phyloP scores from a whole-genome alignment of 2,888 invertebrate genomes.

The Tigriopus californicus region DNA sequence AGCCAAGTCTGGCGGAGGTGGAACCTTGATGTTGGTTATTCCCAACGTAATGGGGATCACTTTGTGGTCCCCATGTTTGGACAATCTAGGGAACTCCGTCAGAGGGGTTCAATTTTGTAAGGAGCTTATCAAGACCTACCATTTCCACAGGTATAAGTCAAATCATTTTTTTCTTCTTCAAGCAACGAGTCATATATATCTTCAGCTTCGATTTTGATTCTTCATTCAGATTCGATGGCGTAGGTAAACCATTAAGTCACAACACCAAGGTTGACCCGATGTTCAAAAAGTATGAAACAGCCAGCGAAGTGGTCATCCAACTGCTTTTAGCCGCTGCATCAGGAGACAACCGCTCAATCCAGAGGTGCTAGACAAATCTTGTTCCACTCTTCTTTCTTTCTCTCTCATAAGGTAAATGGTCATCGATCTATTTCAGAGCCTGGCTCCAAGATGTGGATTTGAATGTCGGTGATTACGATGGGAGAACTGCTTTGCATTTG shows the following conservation, averaged over 20 bases:
- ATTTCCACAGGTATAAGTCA: background rate
- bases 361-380: background rate
- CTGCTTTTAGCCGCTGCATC: conserved; percentile 3
- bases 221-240: conserved; percentile 88
- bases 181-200: no score
- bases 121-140: conserved; percentile 27
- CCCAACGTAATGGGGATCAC: conserved; percentile 93
- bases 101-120: conserved; percentile 82
- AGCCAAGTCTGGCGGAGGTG: conserved; percentile 47
- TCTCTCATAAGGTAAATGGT: no score
- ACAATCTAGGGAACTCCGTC: conserved; percentile 71
- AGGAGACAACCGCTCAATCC: background rate
- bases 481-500: conserved; percentile 64
- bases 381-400: background rate
- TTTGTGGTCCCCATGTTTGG: conserved; percentile 80
- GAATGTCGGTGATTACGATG: background rate
- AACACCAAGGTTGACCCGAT: conserved; percentile 82
- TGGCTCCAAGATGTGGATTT: background rate
- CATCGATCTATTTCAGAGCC: background rate
- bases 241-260: conserved; percentile 46
- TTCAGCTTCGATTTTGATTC: no score
- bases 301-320: background rate
- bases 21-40: conserved; percentile 75
- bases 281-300: conserved; percentile 21
- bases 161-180: no score